Conservation (phyloP, 2,797 vertebrate genomes). For the Anabacerthia variegaticeps region DNA sequence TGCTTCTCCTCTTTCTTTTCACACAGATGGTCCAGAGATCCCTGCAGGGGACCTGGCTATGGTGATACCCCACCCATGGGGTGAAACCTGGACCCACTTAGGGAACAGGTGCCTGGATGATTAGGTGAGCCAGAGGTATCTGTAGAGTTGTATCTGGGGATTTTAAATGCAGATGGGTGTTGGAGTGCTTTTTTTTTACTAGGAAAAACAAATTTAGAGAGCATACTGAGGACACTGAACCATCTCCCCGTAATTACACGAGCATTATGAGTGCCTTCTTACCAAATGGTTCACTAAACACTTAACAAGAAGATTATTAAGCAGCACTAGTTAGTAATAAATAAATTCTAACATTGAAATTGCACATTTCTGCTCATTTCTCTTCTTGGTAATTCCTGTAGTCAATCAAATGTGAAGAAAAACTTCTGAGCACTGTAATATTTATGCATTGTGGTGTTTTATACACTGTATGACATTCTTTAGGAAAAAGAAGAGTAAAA, state of each 20-base stretch:
- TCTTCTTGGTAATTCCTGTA: not conserved
- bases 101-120: not conserved
- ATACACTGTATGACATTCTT: not conserved
- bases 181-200: fast-evolving
- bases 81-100: not conserved
- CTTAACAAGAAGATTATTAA: not conserved
- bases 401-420: not conserved
- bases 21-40: not conserved
- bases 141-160: not conserved
- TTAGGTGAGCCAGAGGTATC: not conserved
- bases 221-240: not conserved
- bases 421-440: not conserved
- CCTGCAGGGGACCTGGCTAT: not conserved
- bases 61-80: fast-evolving
- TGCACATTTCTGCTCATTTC: not conserved
- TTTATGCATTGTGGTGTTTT: not conserved
- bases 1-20: not conserved
- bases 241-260: not conserved
- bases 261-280: not conserved
- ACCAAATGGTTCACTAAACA: not conserved
- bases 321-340: not conserved
- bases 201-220: not conserved
- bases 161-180: not conserved
- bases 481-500: not conserved
- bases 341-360: not conserved